Evolutionary conservation across 2,113 vertebrate genomes (phyloP), one percentile per base, ranked within the genome.

Genomic region (Girardinichthys multiradiatus): DNA sequence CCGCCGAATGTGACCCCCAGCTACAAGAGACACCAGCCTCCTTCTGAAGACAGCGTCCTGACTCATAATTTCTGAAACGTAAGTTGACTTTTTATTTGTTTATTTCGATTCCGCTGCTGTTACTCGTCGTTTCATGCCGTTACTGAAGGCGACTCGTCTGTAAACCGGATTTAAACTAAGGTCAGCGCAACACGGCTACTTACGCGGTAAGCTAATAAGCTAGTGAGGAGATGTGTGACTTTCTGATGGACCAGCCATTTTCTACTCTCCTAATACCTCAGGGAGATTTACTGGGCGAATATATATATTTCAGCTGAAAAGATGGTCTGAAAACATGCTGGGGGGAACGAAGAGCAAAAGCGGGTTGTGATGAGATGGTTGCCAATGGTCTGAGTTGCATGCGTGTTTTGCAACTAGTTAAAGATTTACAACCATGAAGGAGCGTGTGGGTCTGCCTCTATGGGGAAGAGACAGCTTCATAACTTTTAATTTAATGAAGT

Each of bases 141-240:
- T 57, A 26, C 6, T 2, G 24, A 4, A 2, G 11, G 24, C n/a
- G 14, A 62, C 4, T 31, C 1, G 19, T n/a, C 19, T 30, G 0
- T 10, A 4, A 65, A 21, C 27, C 26, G 65, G 27, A 7, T 9
- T 84, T 0, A 79, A 74, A 69, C 35, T 89, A 90, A 92, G 86
- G 91, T 92, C 90, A 92, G 76, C 51, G 57, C 65, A 15, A 12
- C 37, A 12, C 65, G 39, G 86, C 77, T 80, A 81, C 73, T 72
- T 80, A 79, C 77, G 12, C 30, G 64, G 10, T 24, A 48, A 70
- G 86, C 90, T 87, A 88, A 71, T 42, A 10, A 62, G 33, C 70
- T 51, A 14, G 37, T 62, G 19, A 57, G 62, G 67, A 74, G 57
- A 67, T 75, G 74, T 75, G 73, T 78, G 85, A 85, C 89, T 89